Conservation (phyloP, 2,113 vertebrate species). For the Helogale parvula region DNA sequence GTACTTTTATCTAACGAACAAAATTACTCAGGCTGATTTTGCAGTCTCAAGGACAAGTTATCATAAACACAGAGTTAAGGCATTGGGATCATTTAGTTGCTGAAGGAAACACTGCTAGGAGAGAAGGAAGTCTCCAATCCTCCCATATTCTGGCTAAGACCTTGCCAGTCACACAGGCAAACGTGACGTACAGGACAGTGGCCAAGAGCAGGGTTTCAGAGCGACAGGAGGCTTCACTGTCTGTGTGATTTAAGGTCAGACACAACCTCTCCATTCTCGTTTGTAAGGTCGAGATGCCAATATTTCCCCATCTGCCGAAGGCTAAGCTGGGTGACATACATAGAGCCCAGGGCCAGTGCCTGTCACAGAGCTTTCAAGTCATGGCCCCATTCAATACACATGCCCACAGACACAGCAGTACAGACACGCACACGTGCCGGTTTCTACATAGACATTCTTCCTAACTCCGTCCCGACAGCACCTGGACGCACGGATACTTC, state of each 20-base stretch:
- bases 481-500: too few species aligned
- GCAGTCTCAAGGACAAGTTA: background rate
- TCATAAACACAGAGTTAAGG: background rate
- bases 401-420: background rate
- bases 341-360: background rate
- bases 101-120: background rate
- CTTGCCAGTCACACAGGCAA: background rate
- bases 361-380: background rate
- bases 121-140: background rate
- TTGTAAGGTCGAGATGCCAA: background rate
- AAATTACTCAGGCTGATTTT: background rate
- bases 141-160: background rate
- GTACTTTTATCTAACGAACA: background rate
- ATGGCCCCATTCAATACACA: background rate
- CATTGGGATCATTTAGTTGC: background rate
- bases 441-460: fast-evolving
- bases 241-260: background rate
- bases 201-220: background rate
- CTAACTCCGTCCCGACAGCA: background rate
- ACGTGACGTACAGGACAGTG: fast-evolving
- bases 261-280: background rate
- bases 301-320: background rate
- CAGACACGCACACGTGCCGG: fast-evolving
- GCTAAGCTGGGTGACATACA: background rate
- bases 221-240: background rate